Conservation (phyloP, 2,888 invertebrate genomes). For the Plagodis pulveraria region DNA sequence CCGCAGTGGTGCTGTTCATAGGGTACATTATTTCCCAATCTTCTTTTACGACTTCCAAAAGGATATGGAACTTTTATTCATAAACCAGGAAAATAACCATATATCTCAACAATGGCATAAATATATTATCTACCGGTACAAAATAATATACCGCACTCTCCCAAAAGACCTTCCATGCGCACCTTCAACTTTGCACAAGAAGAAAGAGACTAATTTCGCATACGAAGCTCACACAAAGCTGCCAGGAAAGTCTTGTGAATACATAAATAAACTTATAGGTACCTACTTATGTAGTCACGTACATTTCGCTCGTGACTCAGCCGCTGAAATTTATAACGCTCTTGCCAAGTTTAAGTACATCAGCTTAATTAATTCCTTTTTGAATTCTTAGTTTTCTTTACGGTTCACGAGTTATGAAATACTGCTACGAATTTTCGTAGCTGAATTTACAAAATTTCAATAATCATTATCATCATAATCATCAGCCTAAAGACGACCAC, state of each 20-base stretch:
- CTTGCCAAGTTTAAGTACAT: slow-evolving; percentile 59
- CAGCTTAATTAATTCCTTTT: slow-evolving; percentile 67
- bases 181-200: slow-evolving; percentile 26
- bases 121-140: too few species aligned
- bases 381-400: slow-evolving; percentile 54
- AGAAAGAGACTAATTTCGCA: slow-evolving; percentile 44
- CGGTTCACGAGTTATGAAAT: slow-evolving; percentile 5
- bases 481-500: too few species aligned
- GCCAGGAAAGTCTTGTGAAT: slow-evolving; percentile 54
- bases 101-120: too few species aligned
- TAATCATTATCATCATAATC: too few species aligned
- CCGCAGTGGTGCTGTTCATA: too few species aligned
- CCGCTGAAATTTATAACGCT: slow-evolving; percentile 60
- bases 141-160: slow-evolving; percentile 3
- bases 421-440: slow-evolving; percentile 1
- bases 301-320: slow-evolving; percentile 53
- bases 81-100: too few species aligned
- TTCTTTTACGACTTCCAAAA: too few species aligned
- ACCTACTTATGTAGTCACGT: slow-evolving; percentile 41
- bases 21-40: too few species aligned
- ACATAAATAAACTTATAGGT: slow-evolving; percentile 14
- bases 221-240: slow-evolving; percentile 45
- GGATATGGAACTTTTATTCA: too few species aligned
- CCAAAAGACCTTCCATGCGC: slow-evolving; percentile 6
- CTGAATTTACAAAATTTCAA: not conserved